A percentile compares a stretch with the other conserved stretches of the same genome.
Conservation (phyloP, 2,888 invertebrate species). For the Dolichopus griseipennis region DNA sequence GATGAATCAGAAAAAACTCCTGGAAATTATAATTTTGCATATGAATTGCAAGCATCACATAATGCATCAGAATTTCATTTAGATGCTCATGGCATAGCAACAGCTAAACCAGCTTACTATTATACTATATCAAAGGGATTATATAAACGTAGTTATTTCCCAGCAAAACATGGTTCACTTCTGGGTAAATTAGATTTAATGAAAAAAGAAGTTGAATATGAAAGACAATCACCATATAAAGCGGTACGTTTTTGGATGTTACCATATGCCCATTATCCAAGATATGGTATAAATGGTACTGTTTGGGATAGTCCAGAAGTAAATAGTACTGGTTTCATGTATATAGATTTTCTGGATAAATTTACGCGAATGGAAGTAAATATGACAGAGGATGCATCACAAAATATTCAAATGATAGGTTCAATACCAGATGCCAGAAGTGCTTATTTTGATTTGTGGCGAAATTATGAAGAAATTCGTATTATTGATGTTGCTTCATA, state of each 20-base stretch:
- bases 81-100: slow-evolving; percentile 45
- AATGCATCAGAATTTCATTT: slow-evolving; percentile 56
- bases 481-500: slow-evolving; percentile 71
- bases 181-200: slow-evolving; percentile 48
- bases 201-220: slow-evolving; percentile 55
- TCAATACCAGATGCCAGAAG: slow-evolving; percentile 68
- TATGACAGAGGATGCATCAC: slow-evolving; percentile 59
- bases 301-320: slow-evolving; percentile 49
- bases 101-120: slow-evolving; percentile 42
- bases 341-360: slow-evolving; percentile 50
- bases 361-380: slow-evolving; percentile 58
- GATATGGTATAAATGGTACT: slow-evolving; percentile 51
- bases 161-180: slow-evolving; percentile 48
- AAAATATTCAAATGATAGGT: slow-evolving; percentile 64
- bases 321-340: slow-evolving; percentile 52
- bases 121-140: slow-evolving; percentile 45
- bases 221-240: slow-evolving; percentile 54
- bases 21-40: background rate
- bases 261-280: slow-evolving; percentile 46
- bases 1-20: background rate
- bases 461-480: slow-evolving; percentile 70
- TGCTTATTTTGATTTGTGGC: slow-evolving; percentile 67
- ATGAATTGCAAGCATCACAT: slow-evolving; percentile 51
- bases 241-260: slow-evolving; percentile 48
- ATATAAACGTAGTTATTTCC: slow-evolving; percentile 51